Evolutionary conservation across 2,888 invertebrate species (phyloP).

Genomic region (Drosophila merina): DNA sequence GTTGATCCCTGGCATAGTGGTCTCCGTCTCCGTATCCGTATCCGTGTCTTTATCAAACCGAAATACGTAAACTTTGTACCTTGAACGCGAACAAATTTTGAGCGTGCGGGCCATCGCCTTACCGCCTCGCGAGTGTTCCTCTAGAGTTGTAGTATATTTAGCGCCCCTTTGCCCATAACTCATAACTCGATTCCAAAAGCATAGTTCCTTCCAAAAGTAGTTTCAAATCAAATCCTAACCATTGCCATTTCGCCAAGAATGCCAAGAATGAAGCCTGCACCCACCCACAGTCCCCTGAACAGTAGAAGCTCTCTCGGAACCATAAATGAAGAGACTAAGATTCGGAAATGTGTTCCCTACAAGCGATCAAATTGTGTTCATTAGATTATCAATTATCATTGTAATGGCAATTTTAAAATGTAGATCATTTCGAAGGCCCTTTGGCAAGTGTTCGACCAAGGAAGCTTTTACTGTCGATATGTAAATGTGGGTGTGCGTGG

Average conservation of each 20-base stretch:
- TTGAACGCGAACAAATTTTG: conserved; percentile 48
- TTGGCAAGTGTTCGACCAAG: not conserved
- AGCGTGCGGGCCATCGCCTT: not conserved
- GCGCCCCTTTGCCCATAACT: conserved; percentile 8
- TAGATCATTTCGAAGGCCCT: too few relatives aligned
- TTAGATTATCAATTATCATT: not conserved
- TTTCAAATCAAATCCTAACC: conserved; percentile 41
- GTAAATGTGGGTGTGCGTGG: conserved; percentile 18
- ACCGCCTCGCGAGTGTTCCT: not conserved
- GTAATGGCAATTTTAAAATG: too few relatives aligned
- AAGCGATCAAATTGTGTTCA: not conserved
- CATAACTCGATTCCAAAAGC: conserved; percentile 15
- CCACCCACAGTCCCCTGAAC: conserved; percentile 16
- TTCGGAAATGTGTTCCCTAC: not conserved
- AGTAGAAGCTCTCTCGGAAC: conserved; percentile 9
- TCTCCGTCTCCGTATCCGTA: conserved; percentile 48
- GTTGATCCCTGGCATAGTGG: conserved; percentile 46
- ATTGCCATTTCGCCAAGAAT: conserved; percentile 70
- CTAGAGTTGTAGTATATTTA: conserved; percentile 11
- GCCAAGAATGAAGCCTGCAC: conserved; percentile 36
- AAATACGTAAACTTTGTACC: conserved; percentile 67
- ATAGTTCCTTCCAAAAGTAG: conserved; percentile 65
- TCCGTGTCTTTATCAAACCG: conserved; percentile 39
- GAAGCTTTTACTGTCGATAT: conserved; percentile 20
- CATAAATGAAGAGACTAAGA: not conserved